These are phyloP conservation scores for Hydra vulgaris DNA, from an alignment of 30 jellyfish, hydroid and myxozoan genomes.

Conservation along the genomic window DNA sequence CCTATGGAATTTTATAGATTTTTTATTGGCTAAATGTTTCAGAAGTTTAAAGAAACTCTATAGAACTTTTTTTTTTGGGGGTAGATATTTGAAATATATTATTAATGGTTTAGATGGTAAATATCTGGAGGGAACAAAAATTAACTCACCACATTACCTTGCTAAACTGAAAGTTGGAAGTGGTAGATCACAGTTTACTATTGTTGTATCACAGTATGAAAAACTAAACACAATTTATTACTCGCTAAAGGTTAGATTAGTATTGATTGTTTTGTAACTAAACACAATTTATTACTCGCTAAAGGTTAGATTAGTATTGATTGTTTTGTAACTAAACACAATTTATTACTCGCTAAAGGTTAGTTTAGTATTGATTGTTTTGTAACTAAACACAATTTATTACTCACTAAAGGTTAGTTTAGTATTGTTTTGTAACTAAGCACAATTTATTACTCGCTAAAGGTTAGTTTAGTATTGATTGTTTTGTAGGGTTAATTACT, in stretches of 20 bases:
- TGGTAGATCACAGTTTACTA: constrained; percentile 59
- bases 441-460: constrained; percentile 65
- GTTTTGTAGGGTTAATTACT: constrained; percentile 44
- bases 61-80: too few relatives aligned
- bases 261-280: neutral
- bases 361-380: too few relatives aligned
- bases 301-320: too few relatives aligned
- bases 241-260: constrained; percentile 52
- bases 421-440: constrained; percentile 2
- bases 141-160: constrained; percentile 89
- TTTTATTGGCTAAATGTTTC: too few relatives aligned
- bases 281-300: constrained; percentile 62
- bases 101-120: constrained; percentile 56
- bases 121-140: constrained; percentile 88
- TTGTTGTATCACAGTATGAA: constrained; percentile 92
- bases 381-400: constrained; percentile 57
- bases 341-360: constrained; percentile 79
- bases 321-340: constrained; percentile 62
- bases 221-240: constrained; percentile 66
- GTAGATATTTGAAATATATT: too few relatives aligned
- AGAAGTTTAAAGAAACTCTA: too few relatives aligned
- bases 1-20: too few relatives aligned
- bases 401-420: constrained; percentile 63
- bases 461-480: too few relatives aligned
- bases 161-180: constrained; percentile 80